phyloP scores from a whole-genome alignment of 2,113 vertebrate species.

The Mustela lutreola region DNA sequence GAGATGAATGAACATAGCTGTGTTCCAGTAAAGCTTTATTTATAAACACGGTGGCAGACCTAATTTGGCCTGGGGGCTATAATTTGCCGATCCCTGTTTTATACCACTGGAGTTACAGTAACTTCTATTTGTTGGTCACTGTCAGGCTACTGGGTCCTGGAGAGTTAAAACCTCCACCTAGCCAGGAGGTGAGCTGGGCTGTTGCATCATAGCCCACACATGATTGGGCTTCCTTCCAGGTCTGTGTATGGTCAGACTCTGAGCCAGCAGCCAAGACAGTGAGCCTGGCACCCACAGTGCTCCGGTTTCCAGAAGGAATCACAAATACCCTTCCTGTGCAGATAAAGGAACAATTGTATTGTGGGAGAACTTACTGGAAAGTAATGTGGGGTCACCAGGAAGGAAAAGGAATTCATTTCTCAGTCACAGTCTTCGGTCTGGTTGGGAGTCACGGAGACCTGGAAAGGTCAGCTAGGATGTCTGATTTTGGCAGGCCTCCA shows the following conservation, averaged over 20 bases:
- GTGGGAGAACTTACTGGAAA: slow-evolving; percentile 74
- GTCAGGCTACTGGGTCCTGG: not conserved
- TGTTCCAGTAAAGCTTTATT: not conserved
- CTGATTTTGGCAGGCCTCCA: not conserved
- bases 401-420: slow-evolving; percentile 60
- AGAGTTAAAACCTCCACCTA: not conserved
- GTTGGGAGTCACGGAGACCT: not conserved
- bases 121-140: not conserved
- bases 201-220: not conserved
- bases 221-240: slow-evolving; percentile 56
- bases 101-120: not conserved
- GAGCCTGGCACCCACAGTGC: not conserved
- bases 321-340: slow-evolving; percentile 73
- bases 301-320: slow-evolving; percentile 70
- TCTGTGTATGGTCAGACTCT: slow-evolving; percentile 38
- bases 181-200: not conserved
- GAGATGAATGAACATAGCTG: not conserved
- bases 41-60: not conserved
- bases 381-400: not conserved
- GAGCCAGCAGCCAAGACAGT: slow-evolving; percentile 62
- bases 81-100: not conserved
- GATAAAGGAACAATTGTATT: slow-evolving; percentile 77
- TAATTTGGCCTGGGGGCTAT: not conserved
- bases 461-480: not conserved
- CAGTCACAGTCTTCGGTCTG: not conserved